phyloP scores from a whole-genome alignment of 2,888 invertebrate genomes.

The Tolmerus cingulatus region DNA sequence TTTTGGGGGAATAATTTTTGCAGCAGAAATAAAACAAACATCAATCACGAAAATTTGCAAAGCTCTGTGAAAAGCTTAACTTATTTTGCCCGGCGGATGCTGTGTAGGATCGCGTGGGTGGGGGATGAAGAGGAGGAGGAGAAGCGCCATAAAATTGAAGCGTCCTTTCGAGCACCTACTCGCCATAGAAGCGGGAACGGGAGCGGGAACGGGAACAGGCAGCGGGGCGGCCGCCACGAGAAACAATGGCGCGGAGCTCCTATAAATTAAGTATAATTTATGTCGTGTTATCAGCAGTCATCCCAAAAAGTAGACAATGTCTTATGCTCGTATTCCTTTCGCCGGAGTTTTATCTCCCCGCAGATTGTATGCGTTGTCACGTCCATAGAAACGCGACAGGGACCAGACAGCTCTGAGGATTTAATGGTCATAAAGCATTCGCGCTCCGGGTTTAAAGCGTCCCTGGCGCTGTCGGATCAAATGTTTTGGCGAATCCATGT shows the following conservation, averaged over 20 bases:
- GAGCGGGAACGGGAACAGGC: background rate
- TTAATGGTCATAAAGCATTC: conserved; percentile 28
- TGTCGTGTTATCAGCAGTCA: conserved; percentile 10
- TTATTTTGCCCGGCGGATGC: background rate
- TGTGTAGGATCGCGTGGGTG: background rate
- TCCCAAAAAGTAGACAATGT: conserved; percentile 9
- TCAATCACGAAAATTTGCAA: background rate
- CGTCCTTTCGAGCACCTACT: background rate
- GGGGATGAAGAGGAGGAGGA: background rate
- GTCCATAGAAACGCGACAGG: conserved; percentile 12
- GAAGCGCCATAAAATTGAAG: background rate
- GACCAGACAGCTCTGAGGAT: conserved; percentile 25
- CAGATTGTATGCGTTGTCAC: conserved; percentile 24
- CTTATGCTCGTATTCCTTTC: background rate
- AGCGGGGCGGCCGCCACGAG: background rate
- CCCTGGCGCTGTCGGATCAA: background rate
- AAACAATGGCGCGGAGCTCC: background rate
- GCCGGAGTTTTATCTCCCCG: conserved; percentile 5
- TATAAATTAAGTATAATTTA: conserved; percentile 26
- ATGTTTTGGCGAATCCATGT: background rate
- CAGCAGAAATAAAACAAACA: background rate
- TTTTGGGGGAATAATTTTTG: background rate
- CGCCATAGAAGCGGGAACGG: too few species aligned
- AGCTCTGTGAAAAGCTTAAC: background rate
- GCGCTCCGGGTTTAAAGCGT: background rate